These are phyloP conservation scores for sheep (Ovis aries) DNA, from an alignment of 2,113 vertebrate species.

Conservation along the genomic window DNA sequence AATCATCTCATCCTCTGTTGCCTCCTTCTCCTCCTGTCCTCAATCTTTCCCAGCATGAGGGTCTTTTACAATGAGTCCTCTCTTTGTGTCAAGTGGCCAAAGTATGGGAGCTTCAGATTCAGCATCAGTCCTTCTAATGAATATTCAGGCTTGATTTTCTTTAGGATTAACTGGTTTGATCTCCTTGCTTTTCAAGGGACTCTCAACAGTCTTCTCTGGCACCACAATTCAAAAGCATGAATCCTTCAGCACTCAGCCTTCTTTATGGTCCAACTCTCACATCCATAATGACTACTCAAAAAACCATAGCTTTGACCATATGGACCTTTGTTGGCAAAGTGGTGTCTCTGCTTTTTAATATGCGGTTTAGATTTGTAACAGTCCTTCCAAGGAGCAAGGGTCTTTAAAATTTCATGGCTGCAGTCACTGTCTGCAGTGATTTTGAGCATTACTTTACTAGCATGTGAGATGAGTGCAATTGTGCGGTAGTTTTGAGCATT, in stretches of 20 bases:
- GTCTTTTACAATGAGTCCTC: not conserved
- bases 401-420: not conserved
- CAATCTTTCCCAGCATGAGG: not conserved
- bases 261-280: not conserved
- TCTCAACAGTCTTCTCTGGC: not conserved
- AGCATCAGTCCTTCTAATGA: not conserved
- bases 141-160: not conserved
- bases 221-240: not conserved
- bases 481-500: not conserved
- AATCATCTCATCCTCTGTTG: not conserved
- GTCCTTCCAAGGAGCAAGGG: not conserved
- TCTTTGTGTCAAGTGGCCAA: not conserved
- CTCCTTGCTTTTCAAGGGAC: not conserved
- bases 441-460: not conserved
- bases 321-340: not conserved
- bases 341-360: not conserved
- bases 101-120: not conserved
- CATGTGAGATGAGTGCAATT: not conserved
- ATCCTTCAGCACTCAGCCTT: not conserved
- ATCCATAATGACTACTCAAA: not conserved
- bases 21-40: not conserved
- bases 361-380: not conserved
- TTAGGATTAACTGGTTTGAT: not conserved
- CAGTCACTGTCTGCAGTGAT: not conserved
- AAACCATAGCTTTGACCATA: not conserved